Conservation (phyloP, 2,113 vertebrate species). For the Triplophysa tibetana region DNA sequence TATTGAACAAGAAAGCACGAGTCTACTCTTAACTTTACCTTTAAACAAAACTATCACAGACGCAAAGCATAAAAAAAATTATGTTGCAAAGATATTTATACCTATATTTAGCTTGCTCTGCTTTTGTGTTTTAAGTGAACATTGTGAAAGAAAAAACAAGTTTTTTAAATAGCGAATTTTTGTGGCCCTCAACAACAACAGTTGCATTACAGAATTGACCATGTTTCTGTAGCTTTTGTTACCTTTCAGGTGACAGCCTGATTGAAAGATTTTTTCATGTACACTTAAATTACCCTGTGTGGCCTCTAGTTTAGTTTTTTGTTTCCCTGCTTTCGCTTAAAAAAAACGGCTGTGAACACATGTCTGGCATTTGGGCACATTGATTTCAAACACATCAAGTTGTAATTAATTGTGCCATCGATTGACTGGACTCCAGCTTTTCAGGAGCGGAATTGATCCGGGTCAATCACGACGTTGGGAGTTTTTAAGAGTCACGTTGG, state of each 20-base stretch:
- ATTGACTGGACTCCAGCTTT: slow-evolving; percentile 21
- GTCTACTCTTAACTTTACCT: no score
- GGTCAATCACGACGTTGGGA: slow-evolving; percentile 12
- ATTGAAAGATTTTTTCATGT: slow-evolving; percentile 44
- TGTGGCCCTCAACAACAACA: neutral
- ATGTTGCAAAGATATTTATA: no score
- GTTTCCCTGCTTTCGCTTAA: slow-evolving; percentile 13
- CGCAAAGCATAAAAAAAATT: no score
- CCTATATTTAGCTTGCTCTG: no score
- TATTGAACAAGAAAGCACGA: no score
- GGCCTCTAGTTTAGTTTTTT: slow-evolving; percentile 3
- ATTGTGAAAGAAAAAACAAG: neutral
- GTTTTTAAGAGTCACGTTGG: slow-evolving; percentile 15
- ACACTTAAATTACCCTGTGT: slow-evolving; percentile 7
- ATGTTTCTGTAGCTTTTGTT: slow-evolving; percentile 4
- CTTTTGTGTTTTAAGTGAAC: neutral
- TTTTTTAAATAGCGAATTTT: neutral
- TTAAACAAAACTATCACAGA: no score
- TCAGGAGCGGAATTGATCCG: slow-evolving; percentile 20
- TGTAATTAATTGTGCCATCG: slow-evolving; percentile 40
- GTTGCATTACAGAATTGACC: neutral
- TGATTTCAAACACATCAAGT: slow-evolving; percentile 28
- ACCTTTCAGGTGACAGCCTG: slow-evolving; percentile 46
- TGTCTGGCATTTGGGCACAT: slow-evolving; percentile 1
- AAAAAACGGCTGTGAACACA: slow-evolving; percentile 33